Evolutionary conservation across 2,888 invertebrate genomes (phyloP).

Genomic region (Synanthedon andrenaeformis): DNA sequence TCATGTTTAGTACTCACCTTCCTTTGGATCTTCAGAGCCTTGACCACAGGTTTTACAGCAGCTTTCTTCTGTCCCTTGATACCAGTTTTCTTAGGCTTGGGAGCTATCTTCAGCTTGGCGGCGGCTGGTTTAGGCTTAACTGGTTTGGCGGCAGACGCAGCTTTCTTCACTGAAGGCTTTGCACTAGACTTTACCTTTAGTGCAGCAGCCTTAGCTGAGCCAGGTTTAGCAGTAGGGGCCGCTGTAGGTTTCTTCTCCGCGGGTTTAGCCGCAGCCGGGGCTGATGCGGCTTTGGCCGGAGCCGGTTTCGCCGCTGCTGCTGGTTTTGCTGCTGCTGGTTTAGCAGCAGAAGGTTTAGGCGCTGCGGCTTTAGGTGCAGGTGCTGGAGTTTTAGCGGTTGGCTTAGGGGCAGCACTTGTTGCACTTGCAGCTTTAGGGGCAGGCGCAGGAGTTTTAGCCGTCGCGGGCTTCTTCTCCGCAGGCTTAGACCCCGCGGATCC

Average conservation of each 20-base stretch:
- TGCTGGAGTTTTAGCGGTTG: constrained; percentile 49
- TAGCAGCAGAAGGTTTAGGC: constrained; percentile 34
- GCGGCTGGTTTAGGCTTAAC: constrained; percentile 63
- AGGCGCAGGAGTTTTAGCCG: constrained; percentile 56
- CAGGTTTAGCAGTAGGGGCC: constrained; percentile 60
- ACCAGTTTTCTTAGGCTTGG: constrained; percentile 68
- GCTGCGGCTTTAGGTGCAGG: constrained; percentile 68
- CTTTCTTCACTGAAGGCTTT: constrained; percentile 64
- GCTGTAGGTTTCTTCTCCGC: constrained; percentile 50
- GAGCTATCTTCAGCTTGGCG: constrained; percentile 61
- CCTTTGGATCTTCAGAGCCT: constrained; percentile 87
- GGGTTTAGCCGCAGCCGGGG: constrained; percentile 48
- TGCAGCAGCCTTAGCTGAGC: constrained; percentile 64
- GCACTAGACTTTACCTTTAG: constrained; percentile 63
- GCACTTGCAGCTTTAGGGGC: constrained; percentile 51
- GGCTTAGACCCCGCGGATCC: constrained; percentile 54
- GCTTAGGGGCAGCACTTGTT: constrained; percentile 39
- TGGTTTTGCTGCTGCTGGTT: constrained; percentile 22
- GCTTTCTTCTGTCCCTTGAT: constrained; percentile 68
- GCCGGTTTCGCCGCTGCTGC: constrained; percentile 26
- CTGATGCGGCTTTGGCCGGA: constrained; percentile 56
- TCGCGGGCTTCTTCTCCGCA: constrained; percentile 54
- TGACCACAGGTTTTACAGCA: constrained; percentile 71
- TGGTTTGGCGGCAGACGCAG: constrained; percentile 55
- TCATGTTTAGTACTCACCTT: constrained; percentile 71